Evolutionary conservation across 2,113 vertebrate genomes (phyloP), one percentile per base, ranked within the genome.

Genomic region (Ctenomys sociabilis): DNA sequence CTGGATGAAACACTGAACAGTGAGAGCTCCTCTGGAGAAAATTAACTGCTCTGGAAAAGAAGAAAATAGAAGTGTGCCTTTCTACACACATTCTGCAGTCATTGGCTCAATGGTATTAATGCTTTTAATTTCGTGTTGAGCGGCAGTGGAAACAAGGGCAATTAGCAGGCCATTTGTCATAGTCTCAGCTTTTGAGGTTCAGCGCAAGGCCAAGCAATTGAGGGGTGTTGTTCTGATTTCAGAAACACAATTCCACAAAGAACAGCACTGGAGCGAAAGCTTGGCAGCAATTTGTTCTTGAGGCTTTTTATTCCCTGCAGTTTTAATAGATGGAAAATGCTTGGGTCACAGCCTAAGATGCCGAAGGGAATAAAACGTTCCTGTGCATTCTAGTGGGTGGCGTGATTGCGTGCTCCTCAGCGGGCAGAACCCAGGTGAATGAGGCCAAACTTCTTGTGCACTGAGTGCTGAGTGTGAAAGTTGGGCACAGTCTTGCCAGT

Each of bases 61-160:
- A 92, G 90, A 83, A 95, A 96, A 85, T 37, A 49, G 54, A 81
- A 70, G 43, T 63, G 21, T 70, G 43, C 40, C 64, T 54, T 43
- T 81, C 87, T 70, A 28, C 2, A 54, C 16, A 43, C 32, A 84
- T 35, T 77, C 83, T 70, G 28, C 54, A 85, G 30, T 80, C 88
- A 72, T 72, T 37, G 75, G 57, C 66, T 88, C 96, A 10, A 78
- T 26, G 14, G 80, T 30, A 52, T 85, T 86, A 57, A 93, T 59
- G 75, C 43, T 91, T 96, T 94, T 95, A 95, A 97, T 93, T 96
- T 73, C n/a, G 77, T 35, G 26, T 11, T 85, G 59, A 84, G 49
- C 80, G 37, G n/a, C 28, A 8, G 24, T 8, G 66, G 64, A 91
- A 72, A 85, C 26, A 30, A 35, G n/a, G 22, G 80, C 85, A 93